Evolutionary conservation across 1,140 invertebrate genomes (phyloP).

Genomic region (Pissodes strobi): DNA sequence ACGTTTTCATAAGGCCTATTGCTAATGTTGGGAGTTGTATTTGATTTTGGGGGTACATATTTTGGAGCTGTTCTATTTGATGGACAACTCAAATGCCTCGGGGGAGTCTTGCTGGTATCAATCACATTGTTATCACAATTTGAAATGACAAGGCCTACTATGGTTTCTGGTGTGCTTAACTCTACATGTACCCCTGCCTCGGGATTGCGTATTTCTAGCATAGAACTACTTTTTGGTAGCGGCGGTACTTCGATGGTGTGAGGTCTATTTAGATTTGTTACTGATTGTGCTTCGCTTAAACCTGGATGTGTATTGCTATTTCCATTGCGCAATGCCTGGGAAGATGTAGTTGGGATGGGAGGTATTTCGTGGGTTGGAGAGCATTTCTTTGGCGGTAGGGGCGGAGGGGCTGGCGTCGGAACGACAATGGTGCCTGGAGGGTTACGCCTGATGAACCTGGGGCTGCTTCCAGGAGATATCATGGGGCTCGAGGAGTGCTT

Average conservation of each 20-base stretch:
- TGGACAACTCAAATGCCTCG: constrained; percentile 50
- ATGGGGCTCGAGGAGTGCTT: constrained; percentile 60
- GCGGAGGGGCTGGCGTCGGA: constrained; percentile 44
- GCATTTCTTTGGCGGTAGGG: constrained; percentile 51
- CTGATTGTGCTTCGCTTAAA: constrained; percentile 44
- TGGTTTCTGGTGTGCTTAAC: constrained; percentile 66
- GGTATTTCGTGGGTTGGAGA: constrained; percentile 52
- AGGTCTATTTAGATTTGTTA: constrained; percentile 46
- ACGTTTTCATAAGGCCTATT: constrained; percentile 15
- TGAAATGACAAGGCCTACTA: constrained; percentile 69
- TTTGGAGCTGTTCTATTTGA: constrained; percentile 43
- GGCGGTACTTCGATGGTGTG: constrained; percentile 43
- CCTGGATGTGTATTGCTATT: constrained; percentile 19
- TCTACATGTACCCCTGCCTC: constrained; percentile 38
- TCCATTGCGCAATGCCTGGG: constrained; percentile 31
- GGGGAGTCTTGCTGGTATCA: constrained; percentile 45
- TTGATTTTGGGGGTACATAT: constrained; percentile 50
- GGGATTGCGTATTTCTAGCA: constrained; percentile 48
- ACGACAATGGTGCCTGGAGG: constrained; percentile 45
- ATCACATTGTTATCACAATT: constrained; percentile 48
- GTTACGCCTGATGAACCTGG: constrained; percentile 55
- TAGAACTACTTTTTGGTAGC: constrained; percentile 51
- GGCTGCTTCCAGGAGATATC: constrained; percentile 62
- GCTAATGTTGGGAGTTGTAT: constrained; percentile 52
- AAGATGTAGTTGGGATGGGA: constrained; percentile 42